Percentiles rank a stretch among this genome's conserved stretches.
phyloP scores from a whole-genome alignment of 2,797 vertebrate species.

The Myotis planiceps region DNA sequence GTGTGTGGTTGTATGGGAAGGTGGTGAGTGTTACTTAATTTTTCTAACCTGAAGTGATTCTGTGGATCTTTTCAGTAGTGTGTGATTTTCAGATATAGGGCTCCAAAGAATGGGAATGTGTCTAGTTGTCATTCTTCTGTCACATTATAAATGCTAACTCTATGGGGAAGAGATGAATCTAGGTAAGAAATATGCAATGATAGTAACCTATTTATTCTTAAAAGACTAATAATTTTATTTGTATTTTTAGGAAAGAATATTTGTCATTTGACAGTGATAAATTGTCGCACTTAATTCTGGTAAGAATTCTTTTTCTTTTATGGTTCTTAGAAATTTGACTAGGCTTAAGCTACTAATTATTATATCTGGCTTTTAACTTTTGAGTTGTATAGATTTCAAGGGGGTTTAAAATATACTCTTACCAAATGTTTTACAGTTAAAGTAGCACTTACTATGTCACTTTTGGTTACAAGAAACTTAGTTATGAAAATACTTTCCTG shows the following conservation, averaged over 20 bases:
- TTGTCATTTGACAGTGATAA: conserved; percentile 81
- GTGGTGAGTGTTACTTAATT: conserved; percentile 31
- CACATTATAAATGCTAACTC: conserved; percentile 38
- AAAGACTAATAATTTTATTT: conserved; percentile 76
- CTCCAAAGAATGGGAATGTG: conserved; percentile 74
- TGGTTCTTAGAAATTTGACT: conserved; percentile 55
- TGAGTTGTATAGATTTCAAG: neutral
- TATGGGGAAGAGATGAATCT: conserved; percentile 55
- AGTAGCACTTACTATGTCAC: neutral
- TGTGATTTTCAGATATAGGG: conserved; percentile 77
- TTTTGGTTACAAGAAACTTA: conserved; percentile 35
- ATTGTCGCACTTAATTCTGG: conserved; percentile 84
- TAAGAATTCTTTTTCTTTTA: conserved; percentile 80
- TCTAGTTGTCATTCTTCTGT: conserved; percentile 7
- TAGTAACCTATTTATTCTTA: conserved; percentile 48
- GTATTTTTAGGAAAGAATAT: conserved; percentile 86
- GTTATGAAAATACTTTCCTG: conserved; percentile 47
- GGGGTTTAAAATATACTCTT: conserved; percentile 21
- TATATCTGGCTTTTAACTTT: conserved; percentile 44
- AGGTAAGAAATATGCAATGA: conserved; percentile 52
- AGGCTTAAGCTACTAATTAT: conserved; percentile 9
- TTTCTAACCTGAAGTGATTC: conserved; percentile 70
- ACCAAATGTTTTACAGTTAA: conserved; percentile 24
- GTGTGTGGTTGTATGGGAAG: neutral
- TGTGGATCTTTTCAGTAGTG: conserved; percentile 79